Base-by-base conservation (phyloP, 1,140 invertebrate species). In the Diplogasteroides magnus region DNA sequence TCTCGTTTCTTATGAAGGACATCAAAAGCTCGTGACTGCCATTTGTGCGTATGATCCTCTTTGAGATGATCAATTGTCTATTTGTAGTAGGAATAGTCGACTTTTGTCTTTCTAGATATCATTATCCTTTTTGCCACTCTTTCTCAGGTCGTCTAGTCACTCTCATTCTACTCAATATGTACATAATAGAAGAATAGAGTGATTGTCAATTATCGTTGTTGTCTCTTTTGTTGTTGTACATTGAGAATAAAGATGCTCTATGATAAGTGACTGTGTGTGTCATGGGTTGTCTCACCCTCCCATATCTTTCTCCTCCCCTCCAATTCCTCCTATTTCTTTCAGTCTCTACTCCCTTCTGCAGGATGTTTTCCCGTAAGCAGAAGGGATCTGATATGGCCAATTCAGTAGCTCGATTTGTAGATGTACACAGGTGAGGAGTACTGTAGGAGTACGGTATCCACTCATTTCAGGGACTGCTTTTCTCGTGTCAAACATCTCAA, bases 311-410 rank as follows among this genome's bases (percentile, higher is more conserved):
- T n/a, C n/a, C n/a, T n/a, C n/a, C n/a, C n/a, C n/a, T n/a, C n/a
- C n/a, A n/a, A n/a, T n/a, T n/a, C n/a, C n/a, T n/a, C n/a, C n/a
- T n/a, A n/a, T n/a, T n/a, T n/a, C n/a, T n/a, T n/a, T n/a, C n/a
- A n/a, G n/a, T n/a, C n/a, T n/a, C n/a, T n/a, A n/a, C n/a, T n/a
- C n/a, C n/a, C n/a, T n/a, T n/a, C n/a, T 63, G 61, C 64, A 66
- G 60, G 55, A 80, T 80, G 79, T 81, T 81, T 63, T 66, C 77
- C 29, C 58, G 79, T 58, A 81, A 81, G 67, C 64, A 62, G 15
- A 81, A 81, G 66, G 64, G 74, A 31, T 74, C 77, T 1, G 79
- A 81, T 71, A 64, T 82, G 25, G 67, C 73, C 28, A 71, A 69
- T 48, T 82, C 80, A 14, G 55, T 82, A 13, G 73, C 76, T 25